Evolutionary conservation across 2,797 vertebrate genomes (phyloP).

Genomic region (Sebastes diploproa): DNA sequence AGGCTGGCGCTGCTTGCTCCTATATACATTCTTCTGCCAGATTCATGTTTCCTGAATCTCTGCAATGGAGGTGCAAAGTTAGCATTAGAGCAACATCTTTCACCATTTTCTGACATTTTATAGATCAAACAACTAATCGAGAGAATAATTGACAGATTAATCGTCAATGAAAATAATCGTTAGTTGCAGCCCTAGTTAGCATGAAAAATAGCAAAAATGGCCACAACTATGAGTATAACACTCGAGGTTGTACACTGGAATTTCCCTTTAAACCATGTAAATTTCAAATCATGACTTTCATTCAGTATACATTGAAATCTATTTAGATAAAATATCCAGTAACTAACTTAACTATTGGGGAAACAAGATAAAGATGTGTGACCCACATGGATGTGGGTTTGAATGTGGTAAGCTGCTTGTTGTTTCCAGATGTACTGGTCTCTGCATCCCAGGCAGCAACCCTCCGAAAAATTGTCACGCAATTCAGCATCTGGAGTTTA

Average conservation of each 20-base stretch:
- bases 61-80: background rate
- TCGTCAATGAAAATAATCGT: too few relatives aligned
- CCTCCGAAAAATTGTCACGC: background rate
- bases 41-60: background rate
- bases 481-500: slow-evolving; percentile 9
- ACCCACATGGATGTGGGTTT: background rate
- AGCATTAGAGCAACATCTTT: too few relatives aligned
- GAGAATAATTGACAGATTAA: too few relatives aligned
- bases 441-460: background rate
- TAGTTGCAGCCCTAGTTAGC: too few relatives aligned
- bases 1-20: too few relatives aligned
- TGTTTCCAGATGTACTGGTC: background rate
- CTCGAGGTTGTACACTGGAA: background rate
- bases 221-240: background rate
- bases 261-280: background rate
- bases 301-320: background rate
- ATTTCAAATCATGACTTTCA: background rate
- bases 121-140: too few relatives aligned
- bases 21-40: too few relatives aligned
- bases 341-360: background rate
- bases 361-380: background rate
- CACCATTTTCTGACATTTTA: too few relatives aligned
- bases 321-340: background rate
- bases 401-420: background rate
- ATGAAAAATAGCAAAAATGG: background rate